Evolutionary conservation across 2,888 invertebrate species (phyloP), one percentile per base, ranked within the genome.

Genomic region (Phyllotreta cruciferae): DNA sequence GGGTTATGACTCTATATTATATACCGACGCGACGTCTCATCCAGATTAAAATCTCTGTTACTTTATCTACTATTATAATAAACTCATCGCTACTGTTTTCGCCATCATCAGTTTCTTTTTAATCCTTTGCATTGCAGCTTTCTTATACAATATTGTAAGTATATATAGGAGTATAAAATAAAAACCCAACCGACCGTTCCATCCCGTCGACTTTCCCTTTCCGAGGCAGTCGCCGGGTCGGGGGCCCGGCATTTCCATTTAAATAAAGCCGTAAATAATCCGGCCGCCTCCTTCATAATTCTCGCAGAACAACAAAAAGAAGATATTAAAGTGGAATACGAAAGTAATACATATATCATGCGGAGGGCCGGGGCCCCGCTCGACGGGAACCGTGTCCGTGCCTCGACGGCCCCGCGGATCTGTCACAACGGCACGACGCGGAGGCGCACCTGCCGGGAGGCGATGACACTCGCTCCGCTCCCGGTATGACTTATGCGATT

Each of bases 1-100:
- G 74, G 75, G 73, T 77, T 77, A 77, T 76, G 73, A 74, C 78
- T 77, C 71, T 75, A 75, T 75, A 73, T 76, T 74, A 73, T 66
- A 73, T 66, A 64, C 66, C 65, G 44, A 56, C 41, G 0, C 10
- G n/a, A 64, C 68, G 66, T 71, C 70, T 67, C 61, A 68, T 71
- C 70, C 71, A 71, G 74, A 74, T 73, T 68, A 71, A 70, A 71
- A 71, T n/a, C 6, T n/a, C 8, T 34, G 68, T 73, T 71, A 74
- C 74, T 73, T 75, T 76, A 78, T 76, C 73, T 77, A 75, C 73
- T 70, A 73, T 75, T 74, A n/a, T n/a, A n/a, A n/a, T n/a, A n/a
- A n/a, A n/a, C n/a, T 75, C 75, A 73, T 75, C 73, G 75, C 76
- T 76, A 74, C 76, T 76, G 76, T 72, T 71, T 69, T 71, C 75